These are phyloP conservation scores for Cryptus armator DNA, from an alignment of 2,888 invertebrate genomes.

Conservation along the genomic window DNA sequence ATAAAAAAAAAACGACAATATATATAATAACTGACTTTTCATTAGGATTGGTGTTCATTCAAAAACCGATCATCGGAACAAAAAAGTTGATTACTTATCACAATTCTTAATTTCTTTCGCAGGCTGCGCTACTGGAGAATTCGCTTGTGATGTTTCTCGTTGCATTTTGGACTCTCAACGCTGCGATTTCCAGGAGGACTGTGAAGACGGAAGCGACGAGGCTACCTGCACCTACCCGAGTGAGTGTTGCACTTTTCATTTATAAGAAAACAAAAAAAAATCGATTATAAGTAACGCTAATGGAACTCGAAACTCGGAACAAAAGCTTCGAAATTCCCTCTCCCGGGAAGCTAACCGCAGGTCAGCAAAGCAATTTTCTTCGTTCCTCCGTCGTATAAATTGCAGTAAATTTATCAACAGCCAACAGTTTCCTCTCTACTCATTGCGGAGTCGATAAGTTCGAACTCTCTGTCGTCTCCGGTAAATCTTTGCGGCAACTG, in stretches of 20 bases:
- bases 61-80: no score
- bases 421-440: not conserved
- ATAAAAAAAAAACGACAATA: no score
- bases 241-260: constrained; percentile 71
- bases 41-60: no score
- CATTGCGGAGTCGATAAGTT: not conserved
- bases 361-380: not conserved
- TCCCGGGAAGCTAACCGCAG: not conserved
- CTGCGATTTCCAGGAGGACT: constrained; percentile 88
- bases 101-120: constrained; percentile 71
- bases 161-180: constrained; percentile 87
- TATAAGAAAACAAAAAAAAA: not conserved
- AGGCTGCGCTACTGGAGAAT: constrained; percentile 87
- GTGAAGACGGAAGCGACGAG: constrained; percentile 90
- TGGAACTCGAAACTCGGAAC: not conserved
- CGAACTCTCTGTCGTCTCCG: not conserved
- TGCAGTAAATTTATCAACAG: not conserved
- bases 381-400: not conserved
- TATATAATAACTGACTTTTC: no score
- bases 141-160: constrained; percentile 88
- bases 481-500: not conserved
- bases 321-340: not conserved
- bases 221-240: constrained; percentile 86
- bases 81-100: not conserved
- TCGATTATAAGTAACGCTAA: not conserved